Conservation (phyloP, 2,113 vertebrate species). For the Peucedramus taeniatus region DNA sequence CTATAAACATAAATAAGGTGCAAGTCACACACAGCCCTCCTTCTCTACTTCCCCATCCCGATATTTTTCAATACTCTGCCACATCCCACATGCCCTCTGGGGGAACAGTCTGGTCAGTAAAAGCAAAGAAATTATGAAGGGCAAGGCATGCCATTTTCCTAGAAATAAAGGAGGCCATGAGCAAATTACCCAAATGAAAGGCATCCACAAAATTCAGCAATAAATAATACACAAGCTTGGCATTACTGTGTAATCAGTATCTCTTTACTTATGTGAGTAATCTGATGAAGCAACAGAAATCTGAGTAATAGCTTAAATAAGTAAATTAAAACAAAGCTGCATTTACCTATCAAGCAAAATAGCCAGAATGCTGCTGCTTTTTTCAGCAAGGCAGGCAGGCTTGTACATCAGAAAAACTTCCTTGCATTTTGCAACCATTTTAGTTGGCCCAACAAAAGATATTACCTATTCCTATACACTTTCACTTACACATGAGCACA, state of each 20-base stretch:
- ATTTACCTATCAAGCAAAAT: neutral
- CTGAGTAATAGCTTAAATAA: neutral
- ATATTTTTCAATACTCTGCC: conserved; percentile 47
- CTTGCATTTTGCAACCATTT: neutral
- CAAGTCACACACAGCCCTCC: neutral
- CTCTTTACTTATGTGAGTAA: neutral
- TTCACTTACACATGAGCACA: neutral
- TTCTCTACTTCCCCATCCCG: neutral
- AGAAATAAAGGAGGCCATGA: conserved; percentile 18
- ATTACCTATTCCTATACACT: neutral
- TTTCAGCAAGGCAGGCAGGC: neutral
- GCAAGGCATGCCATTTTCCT: conserved; percentile 36
- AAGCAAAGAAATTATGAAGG: conserved; percentile 50
- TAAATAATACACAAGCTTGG: neutral
- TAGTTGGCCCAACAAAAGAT: neutral
- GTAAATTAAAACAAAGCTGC: conserved; percentile 21
- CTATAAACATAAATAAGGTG: neutral
- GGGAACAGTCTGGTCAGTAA: conserved; percentile 62
- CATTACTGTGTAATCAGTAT: neutral
- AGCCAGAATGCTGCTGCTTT: neutral
- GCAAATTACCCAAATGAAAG: neutral
- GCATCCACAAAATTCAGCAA: neutral
- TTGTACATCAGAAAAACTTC: neutral
- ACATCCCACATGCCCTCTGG: conserved; percentile 63
- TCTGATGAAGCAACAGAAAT: neutral